These are phyloP conservation scores for Megalopta genalis DNA, from an alignment of 1,140 invertebrate species.

Conservation along the genomic window DNA sequence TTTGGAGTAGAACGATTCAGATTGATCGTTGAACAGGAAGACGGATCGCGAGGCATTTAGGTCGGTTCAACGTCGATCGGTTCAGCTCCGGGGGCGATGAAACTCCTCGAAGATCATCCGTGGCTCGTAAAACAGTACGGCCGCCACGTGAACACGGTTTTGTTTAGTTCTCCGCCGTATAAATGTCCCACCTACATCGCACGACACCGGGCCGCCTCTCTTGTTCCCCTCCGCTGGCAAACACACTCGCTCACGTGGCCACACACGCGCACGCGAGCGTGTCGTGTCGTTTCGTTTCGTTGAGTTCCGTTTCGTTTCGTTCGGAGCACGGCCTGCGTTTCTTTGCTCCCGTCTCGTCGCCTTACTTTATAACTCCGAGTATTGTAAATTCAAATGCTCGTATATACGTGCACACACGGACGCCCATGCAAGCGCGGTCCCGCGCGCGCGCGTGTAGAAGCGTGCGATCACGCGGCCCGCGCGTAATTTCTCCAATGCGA, in stretches of 20 bases:
- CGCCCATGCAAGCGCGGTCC: too few relatives aligned
- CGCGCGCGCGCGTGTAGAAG: conserved; percentile 38
- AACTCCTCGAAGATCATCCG: conserved; percentile 35
- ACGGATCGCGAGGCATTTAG: not conserved
- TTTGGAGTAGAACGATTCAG: too few relatives aligned
- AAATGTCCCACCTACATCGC: conserved; percentile 56
- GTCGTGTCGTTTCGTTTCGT: conserved; percentile 1
- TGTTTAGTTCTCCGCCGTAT: conserved; percentile 67
- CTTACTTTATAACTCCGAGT: conserved; percentile 70
- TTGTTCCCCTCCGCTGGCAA: conserved; percentile 4
- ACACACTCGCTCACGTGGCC: conserved; percentile 6
- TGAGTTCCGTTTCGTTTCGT: too few relatives aligned
- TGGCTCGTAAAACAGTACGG: conserved; percentile 68
- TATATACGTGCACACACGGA: not conserved
- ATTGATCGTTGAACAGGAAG: not conserved
- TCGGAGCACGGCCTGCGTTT: conserved; percentile 35
- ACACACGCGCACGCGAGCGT: conserved; percentile 15
- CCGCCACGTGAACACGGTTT: conserved; percentile 62
- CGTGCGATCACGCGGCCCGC: conserved; percentile 42
- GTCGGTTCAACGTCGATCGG: not conserved
- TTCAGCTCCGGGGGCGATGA: not conserved
- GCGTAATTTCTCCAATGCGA: conserved; percentile 65
- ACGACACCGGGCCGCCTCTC: conserved; percentile 45
- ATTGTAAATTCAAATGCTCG: conserved; percentile 72
- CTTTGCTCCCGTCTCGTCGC: conserved; percentile 5